Evolutionary conservation across 2,888 invertebrate genomes (phyloP).

Genomic region (Rhingia rostrata): DNA sequence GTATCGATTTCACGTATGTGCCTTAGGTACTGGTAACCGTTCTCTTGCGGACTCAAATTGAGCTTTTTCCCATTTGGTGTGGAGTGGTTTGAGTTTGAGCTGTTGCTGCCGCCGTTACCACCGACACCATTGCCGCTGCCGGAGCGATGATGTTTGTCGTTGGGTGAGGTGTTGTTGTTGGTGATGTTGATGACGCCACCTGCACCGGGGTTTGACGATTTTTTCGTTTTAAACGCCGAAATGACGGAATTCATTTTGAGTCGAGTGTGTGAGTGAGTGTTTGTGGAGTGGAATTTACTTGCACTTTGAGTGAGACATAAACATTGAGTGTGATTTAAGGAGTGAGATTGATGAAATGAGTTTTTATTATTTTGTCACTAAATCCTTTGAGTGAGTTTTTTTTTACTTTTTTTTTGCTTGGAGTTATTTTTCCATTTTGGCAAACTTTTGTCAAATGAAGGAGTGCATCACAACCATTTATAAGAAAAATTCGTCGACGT

Average conservation of each 20-base stretch:
- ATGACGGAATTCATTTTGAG: constrained; percentile 83
- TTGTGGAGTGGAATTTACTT: constrained; percentile 54
- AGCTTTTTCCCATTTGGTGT: constrained; percentile 69
- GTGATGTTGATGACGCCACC: constrained; percentile 49
- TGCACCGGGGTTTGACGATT: constrained; percentile 73
- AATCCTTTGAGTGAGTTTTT: constrained; percentile 39
- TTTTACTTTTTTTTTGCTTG: constrained; percentile 13
- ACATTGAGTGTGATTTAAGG: constrained; percentile 56
- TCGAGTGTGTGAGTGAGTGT: constrained; percentile 1
- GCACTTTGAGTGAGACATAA: constrained; percentile 68
- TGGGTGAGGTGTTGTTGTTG: constrained; percentile 58
- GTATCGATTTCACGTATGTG: constrained; percentile 83
- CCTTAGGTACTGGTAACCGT: constrained; percentile 82
- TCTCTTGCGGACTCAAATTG: constrained; percentile 79
- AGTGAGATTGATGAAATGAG: constrained; percentile 30
- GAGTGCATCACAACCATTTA: constrained; percentile 69
- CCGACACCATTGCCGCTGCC: constrained; percentile 40
- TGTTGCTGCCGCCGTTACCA: constrained; percentile 50
- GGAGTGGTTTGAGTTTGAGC: constrained; percentile 66
- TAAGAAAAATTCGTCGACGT: constrained; percentile 9
- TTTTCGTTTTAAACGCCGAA: constrained; percentile 83
- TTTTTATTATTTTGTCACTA: constrained; percentile 20
- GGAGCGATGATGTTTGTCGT: constrained; percentile 76
- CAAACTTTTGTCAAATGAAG: constrained; percentile 32
- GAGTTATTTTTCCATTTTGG: constrained; percentile 53